Base-by-base conservation (phyloP, 2,113 vertebrate genomes). In the Hippocampus comes region DNA sequence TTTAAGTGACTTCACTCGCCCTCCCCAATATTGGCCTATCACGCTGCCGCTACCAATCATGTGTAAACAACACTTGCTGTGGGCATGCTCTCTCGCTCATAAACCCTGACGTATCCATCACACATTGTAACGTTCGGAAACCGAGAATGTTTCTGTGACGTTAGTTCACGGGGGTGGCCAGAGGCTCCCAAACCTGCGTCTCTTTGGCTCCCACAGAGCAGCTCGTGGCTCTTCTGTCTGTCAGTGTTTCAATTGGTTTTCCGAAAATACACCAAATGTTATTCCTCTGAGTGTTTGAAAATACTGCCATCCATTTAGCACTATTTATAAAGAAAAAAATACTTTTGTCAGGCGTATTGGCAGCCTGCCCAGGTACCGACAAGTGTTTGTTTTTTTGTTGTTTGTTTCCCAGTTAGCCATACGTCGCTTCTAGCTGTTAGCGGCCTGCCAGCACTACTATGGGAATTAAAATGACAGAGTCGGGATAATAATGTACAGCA, bases 21-120 rank as follows among this genome's bases (percentile, higher is more conserved):
- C 67, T 82, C 60, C 69, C 82, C 84, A 79, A 85, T 80, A 76
- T 80, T 84, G 65, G 80, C 76, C 80, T 77, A 82, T 86, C 51
- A 67, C 84, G 79, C 76, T 42, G 79, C 69, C 74, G 73, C 57
- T 59, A 49, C 72, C 80, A 74, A 64, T 73, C 80, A 78, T 84
- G 87, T 85, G 83, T 76, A 75, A 83, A 74, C 78, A 78, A 73
- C 73, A 59, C 76, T 79, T 57, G 82, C 86, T 42, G 8, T 48
- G 63, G 86, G 84, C 85, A 61, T 21, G 34, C 63, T 77, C 5
- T 21, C 82, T 76, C 56, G n/a, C 83, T 65, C 55, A 76, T 72
- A 49, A 57, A 73, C 9, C 70, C 75, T 3, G 51, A 73, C 67
- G 67, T 60, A 78, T 51, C 74, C 60, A 72, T 57, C 68, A 55